phyloP scores from a whole-genome alignment of 2,888 invertebrate genomes.

The Adela reaumurella region DNA sequence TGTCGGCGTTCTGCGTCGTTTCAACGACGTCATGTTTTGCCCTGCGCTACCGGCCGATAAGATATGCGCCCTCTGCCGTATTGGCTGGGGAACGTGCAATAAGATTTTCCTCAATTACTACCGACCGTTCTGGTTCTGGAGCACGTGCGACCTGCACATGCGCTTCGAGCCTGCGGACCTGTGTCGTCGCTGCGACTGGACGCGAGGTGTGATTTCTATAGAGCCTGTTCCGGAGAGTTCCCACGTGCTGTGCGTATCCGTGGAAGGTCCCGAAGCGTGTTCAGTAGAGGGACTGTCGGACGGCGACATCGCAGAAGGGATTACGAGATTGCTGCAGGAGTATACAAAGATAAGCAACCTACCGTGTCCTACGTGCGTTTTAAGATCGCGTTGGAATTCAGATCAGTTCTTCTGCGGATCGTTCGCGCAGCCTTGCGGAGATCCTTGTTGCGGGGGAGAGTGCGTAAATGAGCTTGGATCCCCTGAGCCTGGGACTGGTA shows the following conservation, averaged over 20 bases:
- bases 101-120: constrained; percentile 76
- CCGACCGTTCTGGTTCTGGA: constrained; percentile 70
- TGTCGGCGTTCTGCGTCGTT: constrained; percentile 67
- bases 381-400: constrained; percentile 70
- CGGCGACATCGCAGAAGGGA: constrained; percentile 60
- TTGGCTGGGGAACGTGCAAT: constrained; percentile 71
- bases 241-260: constrained; percentile 66
- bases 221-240: constrained; percentile 67
- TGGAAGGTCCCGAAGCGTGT: constrained; percentile 65
- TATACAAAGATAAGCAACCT: constrained; percentile 59
- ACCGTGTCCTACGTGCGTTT: constrained; percentile 64
- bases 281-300: constrained; percentile 65
- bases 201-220: constrained; percentile 65
- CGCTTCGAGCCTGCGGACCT: constrained; percentile 57
- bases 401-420: constrained; percentile 70
- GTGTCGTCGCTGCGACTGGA: constrained; percentile 61
- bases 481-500: constrained; percentile 61
- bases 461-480: constrained; percentile 59
- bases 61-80: constrained; percentile 61
- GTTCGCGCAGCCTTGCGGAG: constrained; percentile 62
- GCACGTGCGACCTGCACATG: constrained; percentile 61
- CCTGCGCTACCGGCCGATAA: constrained; percentile 68
- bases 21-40: constrained; percentile 63
- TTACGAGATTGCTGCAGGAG: constrained; percentile 60
- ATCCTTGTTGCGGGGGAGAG: constrained; percentile 38